Base-by-base conservation (phyloP, 2,888 invertebrate species). In the Venusia cambrica region DNA sequence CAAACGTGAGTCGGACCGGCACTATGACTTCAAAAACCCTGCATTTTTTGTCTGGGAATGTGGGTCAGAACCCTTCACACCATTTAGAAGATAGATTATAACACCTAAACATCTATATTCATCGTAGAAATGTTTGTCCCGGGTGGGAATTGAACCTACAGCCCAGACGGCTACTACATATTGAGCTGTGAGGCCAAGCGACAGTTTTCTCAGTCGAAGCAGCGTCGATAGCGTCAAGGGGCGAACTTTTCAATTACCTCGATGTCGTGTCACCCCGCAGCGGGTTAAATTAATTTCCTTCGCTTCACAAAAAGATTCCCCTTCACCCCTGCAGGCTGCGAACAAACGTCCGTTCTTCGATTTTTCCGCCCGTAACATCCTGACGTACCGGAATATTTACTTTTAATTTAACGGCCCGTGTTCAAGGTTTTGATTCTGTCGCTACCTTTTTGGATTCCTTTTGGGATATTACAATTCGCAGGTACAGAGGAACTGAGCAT, bases 281-380 rank as follows among this genome's bases (percentile, higher is more conserved):
- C 85, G 84, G 85, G 87, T 87, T 84, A 87, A 88, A 87, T 87
- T 87, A 88, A 87, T 84, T 85, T 87, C 73, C 84, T 84, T 76
- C 80, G 80, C 79, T 87, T 87, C 84, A 87, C 85, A 85, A 87
- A 85, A 85, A 87, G 84, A 87, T 85, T 84, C 80, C 78, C 77
- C 80, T 81, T 38, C 30, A 24, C 70, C 69, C 58, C 65, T 73
- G 59, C 63, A 56, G 69, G 67, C 60, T 67, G 72, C 58, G 73
- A 72, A 69, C 71, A 73, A 71, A 68, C 76, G 70, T 62, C 73
- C 71, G 67, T 73, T 65, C 62, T 67, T 54, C 65, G 70, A 71
- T 73, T 43, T 32, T 31, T 12, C 33, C 6, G 16, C 54, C 65
- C 71, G 78, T 87, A 87, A 85, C 87, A 87, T 84, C 75, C 80